A percentile compares a stretch with the other conserved stretches of the same genome.
These are phyloP conservation scores for Galaxea fascicularis DNA, from an alignment of 92 coral and sea anemone genomes.

Conservation along the genomic window DNA sequence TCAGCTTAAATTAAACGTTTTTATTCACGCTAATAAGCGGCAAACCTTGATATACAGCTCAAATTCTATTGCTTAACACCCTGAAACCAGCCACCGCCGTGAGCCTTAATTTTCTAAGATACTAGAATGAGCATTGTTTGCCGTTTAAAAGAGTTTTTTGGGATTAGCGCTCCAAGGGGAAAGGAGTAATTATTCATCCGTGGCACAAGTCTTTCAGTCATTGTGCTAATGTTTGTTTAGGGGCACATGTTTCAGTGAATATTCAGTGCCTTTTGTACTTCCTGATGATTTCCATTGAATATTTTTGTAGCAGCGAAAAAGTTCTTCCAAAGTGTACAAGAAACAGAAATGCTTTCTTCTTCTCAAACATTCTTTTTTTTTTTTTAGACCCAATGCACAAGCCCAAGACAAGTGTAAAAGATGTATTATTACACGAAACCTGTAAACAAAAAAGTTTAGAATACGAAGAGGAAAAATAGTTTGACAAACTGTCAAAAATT, in stretches of 20 bases:
- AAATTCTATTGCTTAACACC: constrained; percentile 49
- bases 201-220: neutral
- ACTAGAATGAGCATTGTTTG: neutral
- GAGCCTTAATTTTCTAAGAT: constrained; percentile 5
- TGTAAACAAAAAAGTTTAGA: constrained; percentile 15
- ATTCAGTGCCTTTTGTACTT: neutral
- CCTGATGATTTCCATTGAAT: neutral
- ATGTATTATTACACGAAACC: neutral
- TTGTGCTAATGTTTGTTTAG: constrained; percentile 22
- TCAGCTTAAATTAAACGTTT: constrained; percentile 34
- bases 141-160: neutral
- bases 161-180: neutral
- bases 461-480: neutral
- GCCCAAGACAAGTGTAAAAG: neutral
- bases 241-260: neutral
- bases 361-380: neutral
- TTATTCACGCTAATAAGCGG: constrained; percentile 34
- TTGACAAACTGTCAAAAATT: neutral
- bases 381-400: neutral
- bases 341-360: neutral
- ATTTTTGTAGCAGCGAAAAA: neutral
- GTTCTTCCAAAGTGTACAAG: neutral
- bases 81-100: constrained; percentile 8
- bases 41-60: constrained; percentile 39
- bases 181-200: constrained; percentile 17